A percentile compares a stretch with the other conserved stretches of the same genome.
Evolutionary conservation across 2,888 invertebrate species (phyloP).

Genomic region (Argyresthia goedartella): DNA sequence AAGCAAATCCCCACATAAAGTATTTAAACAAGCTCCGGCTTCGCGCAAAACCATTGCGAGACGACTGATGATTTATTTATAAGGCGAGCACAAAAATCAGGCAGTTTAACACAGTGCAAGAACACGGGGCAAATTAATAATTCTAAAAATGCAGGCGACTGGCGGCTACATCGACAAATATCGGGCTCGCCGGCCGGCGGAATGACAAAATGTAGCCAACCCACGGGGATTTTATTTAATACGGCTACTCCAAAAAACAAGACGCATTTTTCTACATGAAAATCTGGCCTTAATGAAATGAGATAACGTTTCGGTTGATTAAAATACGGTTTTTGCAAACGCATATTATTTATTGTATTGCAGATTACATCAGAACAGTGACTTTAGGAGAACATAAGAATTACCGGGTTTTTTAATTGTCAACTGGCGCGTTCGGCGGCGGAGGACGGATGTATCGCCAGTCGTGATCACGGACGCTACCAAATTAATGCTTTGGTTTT

Average conservation of each 20-base stretch:
- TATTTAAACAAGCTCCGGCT: slow-evolving; percentile 36
- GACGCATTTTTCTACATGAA: slow-evolving; percentile 1
- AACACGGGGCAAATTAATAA: slow-evolving; percentile 63
- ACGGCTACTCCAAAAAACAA: neutral
- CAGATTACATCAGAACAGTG: neutral
- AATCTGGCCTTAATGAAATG: neutral
- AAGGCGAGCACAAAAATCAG: slow-evolving; percentile 49
- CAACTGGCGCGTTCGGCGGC: neutral
- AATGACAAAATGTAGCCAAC: slow-evolving; percentile 34
- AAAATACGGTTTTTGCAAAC: neutral
- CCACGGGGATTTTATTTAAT: neutral
- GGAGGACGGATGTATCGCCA: neutral
- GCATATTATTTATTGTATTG: neutral
- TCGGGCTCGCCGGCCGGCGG: slow-evolving; percentile 24
- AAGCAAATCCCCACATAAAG: slow-evolving; percentile 24
- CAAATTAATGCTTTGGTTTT: slow-evolving; percentile 15
- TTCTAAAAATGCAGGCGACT: slow-evolving; percentile 61
- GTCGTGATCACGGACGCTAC: slow-evolving; percentile 3
- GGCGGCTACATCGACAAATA: slow-evolving; percentile 39
- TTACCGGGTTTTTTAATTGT: too few relatives aligned
- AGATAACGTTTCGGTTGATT: slow-evolving; percentile 1
- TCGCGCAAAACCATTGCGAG: slow-evolving; percentile 37
- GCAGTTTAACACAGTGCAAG: slow-evolving; percentile 56
- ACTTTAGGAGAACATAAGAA: too few relatives aligned
- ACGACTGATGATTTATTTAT: slow-evolving; percentile 58